Conservation (phyloP, 2,797 vertebrate species). For the Ara ararauna region DNA sequence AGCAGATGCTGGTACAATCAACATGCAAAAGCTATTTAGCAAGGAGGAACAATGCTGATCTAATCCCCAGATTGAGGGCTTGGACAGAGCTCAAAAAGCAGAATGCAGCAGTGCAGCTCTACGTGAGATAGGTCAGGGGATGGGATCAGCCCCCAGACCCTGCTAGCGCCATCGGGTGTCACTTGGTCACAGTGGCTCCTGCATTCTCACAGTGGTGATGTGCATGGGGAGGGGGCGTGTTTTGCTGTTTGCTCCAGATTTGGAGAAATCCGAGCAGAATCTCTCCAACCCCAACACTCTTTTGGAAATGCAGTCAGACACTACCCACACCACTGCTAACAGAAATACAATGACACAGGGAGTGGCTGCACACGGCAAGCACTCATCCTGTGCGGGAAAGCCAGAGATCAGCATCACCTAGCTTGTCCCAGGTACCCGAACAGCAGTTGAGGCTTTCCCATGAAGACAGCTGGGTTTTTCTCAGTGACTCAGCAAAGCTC, state of each 20-base stretch:
- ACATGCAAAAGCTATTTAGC: slow-evolving; percentile 43
- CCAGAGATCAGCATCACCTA: neutral
- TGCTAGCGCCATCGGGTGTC: accelerated
- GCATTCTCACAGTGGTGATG: neutral
- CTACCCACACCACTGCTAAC: neutral
- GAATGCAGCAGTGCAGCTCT: neutral
- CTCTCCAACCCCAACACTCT: accelerated
- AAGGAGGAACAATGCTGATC: slow-evolving; percentile 45
- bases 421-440: neutral
- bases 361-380: neutral
- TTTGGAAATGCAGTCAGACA: neutral
- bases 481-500: neutral
- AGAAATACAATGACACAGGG: neutral
- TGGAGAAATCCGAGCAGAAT: neutral
- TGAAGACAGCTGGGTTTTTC: neutral
- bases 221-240: accelerated
- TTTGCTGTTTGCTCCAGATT: neutral
- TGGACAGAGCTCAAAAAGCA: slow-evolving; percentile 23
- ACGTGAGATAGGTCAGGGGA: neutral
- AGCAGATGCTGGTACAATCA: neutral
- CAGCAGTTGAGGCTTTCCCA: neutral
- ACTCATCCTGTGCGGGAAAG: neutral
- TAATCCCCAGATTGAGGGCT: slow-evolving; percentile 17
- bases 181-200: neutral
- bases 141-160: neutral